phyloP scores from a whole-genome alignment of 2,113 vertebrate genomes.

The Vulpes lagopus region DNA sequence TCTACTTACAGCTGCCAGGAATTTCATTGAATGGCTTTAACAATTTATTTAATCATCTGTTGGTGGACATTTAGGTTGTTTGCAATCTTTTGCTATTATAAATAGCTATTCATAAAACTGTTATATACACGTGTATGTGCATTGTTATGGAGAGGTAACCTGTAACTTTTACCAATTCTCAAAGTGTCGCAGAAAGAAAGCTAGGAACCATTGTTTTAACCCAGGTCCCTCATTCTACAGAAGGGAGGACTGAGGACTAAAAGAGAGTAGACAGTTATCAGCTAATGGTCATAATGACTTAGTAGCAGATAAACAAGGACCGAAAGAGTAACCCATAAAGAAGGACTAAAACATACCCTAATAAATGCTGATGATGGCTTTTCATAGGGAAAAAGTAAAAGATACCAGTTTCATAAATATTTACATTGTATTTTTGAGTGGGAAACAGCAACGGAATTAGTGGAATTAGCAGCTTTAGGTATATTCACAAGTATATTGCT shows the following conservation, averaged over 20 bases:
- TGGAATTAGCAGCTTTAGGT: not conserved
- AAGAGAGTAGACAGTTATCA: conserved; percentile 2
- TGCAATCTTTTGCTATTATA: conserved; percentile 26
- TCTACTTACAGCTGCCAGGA: not conserved
- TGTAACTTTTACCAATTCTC: conserved; percentile 55
- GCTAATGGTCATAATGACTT: conserved; percentile 7
- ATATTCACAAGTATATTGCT: conserved; percentile 32
- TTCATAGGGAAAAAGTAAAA: conserved; percentile 35
- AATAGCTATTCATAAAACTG: conserved; percentile 38
- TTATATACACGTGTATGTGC: not conserved
- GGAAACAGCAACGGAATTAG: conserved; percentile 29
- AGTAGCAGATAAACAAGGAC: conserved; percentile 11
- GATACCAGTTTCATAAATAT: conserved; percentile 33
- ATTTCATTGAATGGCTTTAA: conserved; percentile 43
- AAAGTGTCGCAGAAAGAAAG: not conserved
- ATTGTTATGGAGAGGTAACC: conserved; percentile 41
- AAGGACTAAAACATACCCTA: not conserved
- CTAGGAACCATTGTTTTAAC: conserved; percentile 51
- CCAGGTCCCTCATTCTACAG: conserved; percentile 8
- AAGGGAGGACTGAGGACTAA: conserved; percentile 35
- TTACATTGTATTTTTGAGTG: conserved; percentile 45
- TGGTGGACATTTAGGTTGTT: conserved; percentile 45
- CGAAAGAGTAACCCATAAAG: not conserved
- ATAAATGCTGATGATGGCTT: not conserved
- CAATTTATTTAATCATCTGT: conserved; percentile 36